Base-by-base conservation (phyloP, 1,140 invertebrate genomes). In the Zaprionus ornatus region DNA sequence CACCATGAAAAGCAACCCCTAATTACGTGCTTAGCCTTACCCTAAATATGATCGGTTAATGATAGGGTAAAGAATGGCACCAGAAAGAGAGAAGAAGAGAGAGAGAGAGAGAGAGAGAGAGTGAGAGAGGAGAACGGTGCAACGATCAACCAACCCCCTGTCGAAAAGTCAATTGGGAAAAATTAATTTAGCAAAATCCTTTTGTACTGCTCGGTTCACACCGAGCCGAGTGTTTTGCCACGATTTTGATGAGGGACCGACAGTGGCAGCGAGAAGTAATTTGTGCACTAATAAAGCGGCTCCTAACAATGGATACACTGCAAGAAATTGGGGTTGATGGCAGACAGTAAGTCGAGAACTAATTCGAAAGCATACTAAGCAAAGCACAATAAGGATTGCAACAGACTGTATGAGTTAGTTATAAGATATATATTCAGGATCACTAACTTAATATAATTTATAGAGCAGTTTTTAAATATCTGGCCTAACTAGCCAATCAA, bases 11-110 rank as follows among this genome's bases (percentile, higher is more conserved):
- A 90, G 17, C 84, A 76, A 79, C 88, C 88, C 88, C 74, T 91
- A 91, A 91, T 88, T 82, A 91, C 68, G 78, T 84, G 65, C 82
- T 90, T 83, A 87, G 81, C 77, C 80, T 80, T 87, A 91, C 84
- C 77, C 81, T 80, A 79, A 84, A 88, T 91, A 91, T 91, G 88
- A 91, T 91, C 88, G 77, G 88, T 85, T 88, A 91, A 91, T 91
- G 88, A 91, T 90, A 82, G 68, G 50, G 57, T 54, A 66, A 66
- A 61, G 40, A 48, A 62, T 61, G 59, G 59, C 56, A 29, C 25
- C 21, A n/a, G 56, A 50, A 25, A n/a, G 4, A 60, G 19, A 61
- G 15, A 9, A 1, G 25, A 1, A 32, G 23, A 29, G 57, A 32
- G 48, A 54, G 2, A 60, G 19, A 37, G 56, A 13, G 59, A 42